Evolutionary conservation across 1,140 invertebrate genomes (phyloP).

Genomic region (Platorchestia sp.): DNA sequence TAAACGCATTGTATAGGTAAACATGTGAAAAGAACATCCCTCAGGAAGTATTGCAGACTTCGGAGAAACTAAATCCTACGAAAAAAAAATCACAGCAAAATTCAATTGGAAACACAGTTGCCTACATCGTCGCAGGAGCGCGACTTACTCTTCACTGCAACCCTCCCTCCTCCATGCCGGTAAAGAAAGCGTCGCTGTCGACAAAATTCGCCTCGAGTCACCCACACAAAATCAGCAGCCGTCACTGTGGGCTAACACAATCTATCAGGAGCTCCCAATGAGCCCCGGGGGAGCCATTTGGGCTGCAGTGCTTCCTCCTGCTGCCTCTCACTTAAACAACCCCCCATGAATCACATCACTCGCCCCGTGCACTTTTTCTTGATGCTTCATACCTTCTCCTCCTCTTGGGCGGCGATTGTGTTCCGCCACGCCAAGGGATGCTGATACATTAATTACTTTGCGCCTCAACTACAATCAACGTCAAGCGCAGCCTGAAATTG

Average conservation of each 20-base stretch:
- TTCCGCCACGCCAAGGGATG: not conserved
- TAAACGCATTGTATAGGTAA: no score
- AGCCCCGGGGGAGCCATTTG: not conserved
- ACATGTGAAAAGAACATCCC: no score
- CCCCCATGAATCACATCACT: not conserved
- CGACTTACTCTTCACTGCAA: no score
- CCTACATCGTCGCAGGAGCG: no score
- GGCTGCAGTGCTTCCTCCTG: not conserved
- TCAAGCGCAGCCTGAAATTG: not conserved
- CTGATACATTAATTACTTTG: not conserved
- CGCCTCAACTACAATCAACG: not conserved
- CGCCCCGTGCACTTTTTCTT: not conserved
- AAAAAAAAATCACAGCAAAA: no score
- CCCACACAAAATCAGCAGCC: constrained; percentile 5
- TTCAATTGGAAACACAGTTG: no score
- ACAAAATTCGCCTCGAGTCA: not conserved
- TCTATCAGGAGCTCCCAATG: constrained; percentile 19
- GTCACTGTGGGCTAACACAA: constrained; percentile 16
- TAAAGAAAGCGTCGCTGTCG: not conserved
- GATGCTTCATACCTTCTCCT: not conserved
- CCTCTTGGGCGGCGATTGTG: not conserved
- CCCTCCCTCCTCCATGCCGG: not conserved
- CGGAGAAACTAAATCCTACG: no score
- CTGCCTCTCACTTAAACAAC: constrained; percentile 6
- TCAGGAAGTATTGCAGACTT: no score